Conservation (phyloP, 2,888 invertebrate species). For the Glaucopsyche alexis region DNA sequence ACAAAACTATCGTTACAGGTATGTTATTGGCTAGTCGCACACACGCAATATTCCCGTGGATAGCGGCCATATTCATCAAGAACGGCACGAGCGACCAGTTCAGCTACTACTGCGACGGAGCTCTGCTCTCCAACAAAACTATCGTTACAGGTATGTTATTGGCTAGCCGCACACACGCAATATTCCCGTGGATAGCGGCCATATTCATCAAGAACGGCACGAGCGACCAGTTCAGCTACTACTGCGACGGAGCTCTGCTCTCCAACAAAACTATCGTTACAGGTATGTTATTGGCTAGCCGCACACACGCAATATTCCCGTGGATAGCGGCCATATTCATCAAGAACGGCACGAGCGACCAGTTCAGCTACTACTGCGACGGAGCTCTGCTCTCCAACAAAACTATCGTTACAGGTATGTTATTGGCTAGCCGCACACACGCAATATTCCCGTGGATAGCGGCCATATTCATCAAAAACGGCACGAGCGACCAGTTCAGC, state of each 20-base stretch:
- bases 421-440: no score
- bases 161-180: no score
- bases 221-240: constrained; percentile 59
- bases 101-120: constrained; percentile 66
- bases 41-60: constrained; percentile 55
- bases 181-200: constrained; percentile 62
- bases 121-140: constrained; percentile 49
- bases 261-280: constrained; percentile 54
- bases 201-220: constrained; percentile 59
- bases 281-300: no score
- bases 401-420: constrained; percentile 56
- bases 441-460: constrained; percentile 60
- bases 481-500: constrained; percentile 54
- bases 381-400: constrained; percentile 55
- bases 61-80: constrained; percentile 61
- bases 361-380: constrained; percentile 66
- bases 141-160: constrained; percentile 60
- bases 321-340: constrained; percentile 65
- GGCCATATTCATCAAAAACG: constrained; percentile 60
- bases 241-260: constrained; percentile 62
- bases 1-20: constrained; percentile 58
- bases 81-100: constrained; percentile 55
- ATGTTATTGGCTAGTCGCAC: no score
- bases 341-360: constrained; percentile 52
- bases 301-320: constrained; percentile 50